These are phyloP conservation scores for Cephonodes hylas DNA, from an alignment of 2,888 invertebrate genomes.

Conservation along the genomic window DNA sequence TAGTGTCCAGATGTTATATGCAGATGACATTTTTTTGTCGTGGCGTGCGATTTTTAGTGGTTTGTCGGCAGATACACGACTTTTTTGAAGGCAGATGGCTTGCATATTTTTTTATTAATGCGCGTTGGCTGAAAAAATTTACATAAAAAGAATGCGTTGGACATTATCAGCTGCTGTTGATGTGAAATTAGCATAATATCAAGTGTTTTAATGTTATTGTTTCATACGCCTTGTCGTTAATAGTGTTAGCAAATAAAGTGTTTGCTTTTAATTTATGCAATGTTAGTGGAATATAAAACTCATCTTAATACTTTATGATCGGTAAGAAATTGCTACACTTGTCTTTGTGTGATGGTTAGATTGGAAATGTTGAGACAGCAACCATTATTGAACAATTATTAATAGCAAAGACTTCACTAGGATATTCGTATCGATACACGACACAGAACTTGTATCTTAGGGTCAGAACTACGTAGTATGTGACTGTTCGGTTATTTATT, in stretches of 20 bases:
- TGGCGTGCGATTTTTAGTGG: conserved; percentile 74
- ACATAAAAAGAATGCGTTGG: conserved; percentile 32
- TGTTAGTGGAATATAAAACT: neutral
- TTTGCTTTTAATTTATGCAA: neutral
- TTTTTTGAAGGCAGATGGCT: conserved; percentile 74
- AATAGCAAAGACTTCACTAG: no score
- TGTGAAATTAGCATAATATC: conserved; percentile 15
- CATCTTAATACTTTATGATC: neutral
- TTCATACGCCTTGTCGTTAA: conserved; percentile 16
- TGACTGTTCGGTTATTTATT: no score
- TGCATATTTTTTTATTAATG: conserved; percentile 53
- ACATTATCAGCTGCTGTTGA: conserved; percentile 32
- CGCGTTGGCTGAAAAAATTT: conserved; percentile 21
- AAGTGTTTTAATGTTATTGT: conserved; percentile 25
- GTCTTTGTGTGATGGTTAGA: no score
- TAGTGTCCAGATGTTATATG: conserved; percentile 77
- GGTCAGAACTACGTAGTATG: no score
- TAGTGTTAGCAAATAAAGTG: neutral
- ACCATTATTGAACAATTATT: no score
- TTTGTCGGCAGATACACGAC: conserved; percentile 51
- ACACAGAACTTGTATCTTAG: no score
- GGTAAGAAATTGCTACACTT: no score
- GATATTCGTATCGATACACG: no score
- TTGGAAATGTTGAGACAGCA: no score
- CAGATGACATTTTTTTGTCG: conserved; percentile 75